phyloP scores from a whole-genome alignment of 2,888 invertebrate genomes.

The Zaprionus lineosus region DNA sequence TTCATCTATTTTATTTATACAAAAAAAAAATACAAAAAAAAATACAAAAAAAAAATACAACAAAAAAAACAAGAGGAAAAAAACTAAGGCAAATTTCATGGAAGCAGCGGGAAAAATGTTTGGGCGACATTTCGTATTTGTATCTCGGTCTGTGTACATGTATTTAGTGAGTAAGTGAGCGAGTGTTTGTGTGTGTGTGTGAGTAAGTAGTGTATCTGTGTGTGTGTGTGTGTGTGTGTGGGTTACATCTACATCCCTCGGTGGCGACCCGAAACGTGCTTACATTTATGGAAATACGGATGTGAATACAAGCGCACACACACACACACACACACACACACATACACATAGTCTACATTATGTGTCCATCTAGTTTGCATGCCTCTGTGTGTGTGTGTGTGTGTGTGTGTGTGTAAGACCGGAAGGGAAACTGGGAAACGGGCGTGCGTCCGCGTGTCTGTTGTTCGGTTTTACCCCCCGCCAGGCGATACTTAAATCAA shows the following conservation, averaged over 20 bases:
- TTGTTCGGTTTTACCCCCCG: slow-evolving; percentile 4
- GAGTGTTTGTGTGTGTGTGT: neutral
- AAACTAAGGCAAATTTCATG: slow-evolving; percentile 65
- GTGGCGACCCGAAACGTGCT: slow-evolving; percentile 38
- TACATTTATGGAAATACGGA: slow-evolving; percentile 38
- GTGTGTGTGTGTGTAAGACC: too few species aligned
- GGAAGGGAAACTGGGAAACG: too few species aligned
- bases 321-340: slow-evolving; percentile 8
- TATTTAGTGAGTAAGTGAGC: too few species aligned
- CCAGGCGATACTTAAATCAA: slow-evolving; percentile 24
- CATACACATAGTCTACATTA: neutral
- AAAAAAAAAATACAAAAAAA: slow-evolving; percentile 22
- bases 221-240: slow-evolving; percentile 12
- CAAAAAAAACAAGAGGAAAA: slow-evolving; percentile 9
- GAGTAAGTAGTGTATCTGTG: slow-evolving; percentile 22
- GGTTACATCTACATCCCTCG: slow-evolving; percentile 30
- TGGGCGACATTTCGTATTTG: slow-evolving; percentile 56
- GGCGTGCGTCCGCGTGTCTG: neutral
- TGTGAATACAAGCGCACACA: slow-evolving; percentile 9
- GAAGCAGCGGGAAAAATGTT: slow-evolving; percentile 53
- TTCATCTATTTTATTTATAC: slow-evolving; percentile 75
- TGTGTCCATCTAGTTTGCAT: slow-evolving; percentile 33
- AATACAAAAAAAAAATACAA: slow-evolving; percentile 15
- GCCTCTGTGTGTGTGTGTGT: too few species aligned
- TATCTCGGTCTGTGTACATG: slow-evolving; percentile 1